A percentile compares a stretch with the other conserved stretches of the same genome.
Evolutionary conservation across 2,888 invertebrate species (phyloP).

Genomic region (Hipparchia sbordonii): DNA sequence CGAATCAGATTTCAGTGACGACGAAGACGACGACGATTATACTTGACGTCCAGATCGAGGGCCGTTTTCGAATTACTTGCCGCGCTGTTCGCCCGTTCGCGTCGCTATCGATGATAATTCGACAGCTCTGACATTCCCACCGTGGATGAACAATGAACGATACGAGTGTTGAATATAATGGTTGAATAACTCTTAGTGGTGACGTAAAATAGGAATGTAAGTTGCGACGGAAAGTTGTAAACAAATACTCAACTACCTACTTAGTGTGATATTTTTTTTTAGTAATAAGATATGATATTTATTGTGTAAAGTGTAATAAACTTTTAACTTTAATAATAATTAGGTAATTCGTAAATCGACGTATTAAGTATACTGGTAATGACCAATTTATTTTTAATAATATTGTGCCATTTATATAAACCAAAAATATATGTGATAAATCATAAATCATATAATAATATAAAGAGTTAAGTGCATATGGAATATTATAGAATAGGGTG

Average conservation of each 20-base stretch:
- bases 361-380: constrained; percentile 3
- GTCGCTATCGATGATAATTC: constrained; percentile 36
- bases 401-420: constrained; percentile 40
- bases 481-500: background rate
- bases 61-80: constrained; percentile 63
- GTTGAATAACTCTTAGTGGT: too few species aligned
- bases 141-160: constrained; percentile 49
- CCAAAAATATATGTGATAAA: constrained; percentile 37
- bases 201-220: constrained; percentile 1
- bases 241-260: constrained; percentile 40
- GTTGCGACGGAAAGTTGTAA: constrained; percentile 11
- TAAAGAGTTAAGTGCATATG: background rate
- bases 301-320: constrained; percentile 10
- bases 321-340: background rate
- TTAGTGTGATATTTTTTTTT: constrained; percentile 34
- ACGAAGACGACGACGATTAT: constrained; percentile 71
- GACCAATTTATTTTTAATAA: constrained; percentile 26
- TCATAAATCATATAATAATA: constrained; percentile 25
- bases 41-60: constrained; percentile 62
- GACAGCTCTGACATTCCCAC: constrained; percentile 62
- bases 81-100: constrained; percentile 56
- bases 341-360: background rate
- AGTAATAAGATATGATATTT: constrained; percentile 5
- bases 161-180: constrained; percentile 51
- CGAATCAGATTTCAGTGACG: constrained; percentile 60